Percentiles rank a stretch among this genome's conserved stretches.
Evolutionary conservation across 2,113 vertebrate genomes (phyloP).

Genomic region (Dipodomys merriami): DNA sequence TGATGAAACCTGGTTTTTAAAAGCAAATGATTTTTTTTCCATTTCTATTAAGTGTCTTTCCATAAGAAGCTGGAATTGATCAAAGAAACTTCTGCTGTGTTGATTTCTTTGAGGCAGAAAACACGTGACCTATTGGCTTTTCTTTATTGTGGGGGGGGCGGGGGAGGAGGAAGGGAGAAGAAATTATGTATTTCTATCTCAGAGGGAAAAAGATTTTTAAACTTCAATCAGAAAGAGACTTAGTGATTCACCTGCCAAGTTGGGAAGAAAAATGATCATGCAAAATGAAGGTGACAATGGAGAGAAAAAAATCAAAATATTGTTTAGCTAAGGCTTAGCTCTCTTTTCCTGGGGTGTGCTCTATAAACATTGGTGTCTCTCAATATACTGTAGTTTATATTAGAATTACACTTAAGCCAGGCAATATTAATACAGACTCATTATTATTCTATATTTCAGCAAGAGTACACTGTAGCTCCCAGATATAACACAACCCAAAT

Average conservation of each 20-base stretch:
- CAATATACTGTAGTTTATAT: slow-evolving; percentile 80
- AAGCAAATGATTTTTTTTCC: slow-evolving; percentile 69
- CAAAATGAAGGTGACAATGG: slow-evolving; percentile 61
- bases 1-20: slow-evolving; percentile 69
- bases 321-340: slow-evolving; percentile 76
- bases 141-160: neutral
- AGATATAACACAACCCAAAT: slow-evolving; percentile 55
- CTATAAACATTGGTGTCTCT: slow-evolving; percentile 78
- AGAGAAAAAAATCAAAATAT: neutral
- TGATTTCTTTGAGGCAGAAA: slow-evolving; percentile 56
- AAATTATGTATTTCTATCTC: neutral
- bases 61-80: slow-evolving; percentile 59
- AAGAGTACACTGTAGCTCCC: slow-evolving; percentile 51
- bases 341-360: slow-evolving; percentile 56
- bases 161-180: neutral
- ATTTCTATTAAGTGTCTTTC: slow-evolving; percentile 65
- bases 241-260: slow-evolving; percentile 63
- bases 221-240: slow-evolving; percentile 63
- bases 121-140: slow-evolving; percentile 59
- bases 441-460: slow-evolving; percentile 73
- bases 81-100: slow-evolving; percentile 31
- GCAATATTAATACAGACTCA: slow-evolving; percentile 78
- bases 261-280: slow-evolving; percentile 65
- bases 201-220: neutral
- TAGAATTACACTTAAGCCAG: slow-evolving; percentile 77